These are phyloP conservation scores for Rhynchonema sp. DNA, from an alignment of 2,888 invertebrate genomes.

Conservation along the genomic window DNA sequence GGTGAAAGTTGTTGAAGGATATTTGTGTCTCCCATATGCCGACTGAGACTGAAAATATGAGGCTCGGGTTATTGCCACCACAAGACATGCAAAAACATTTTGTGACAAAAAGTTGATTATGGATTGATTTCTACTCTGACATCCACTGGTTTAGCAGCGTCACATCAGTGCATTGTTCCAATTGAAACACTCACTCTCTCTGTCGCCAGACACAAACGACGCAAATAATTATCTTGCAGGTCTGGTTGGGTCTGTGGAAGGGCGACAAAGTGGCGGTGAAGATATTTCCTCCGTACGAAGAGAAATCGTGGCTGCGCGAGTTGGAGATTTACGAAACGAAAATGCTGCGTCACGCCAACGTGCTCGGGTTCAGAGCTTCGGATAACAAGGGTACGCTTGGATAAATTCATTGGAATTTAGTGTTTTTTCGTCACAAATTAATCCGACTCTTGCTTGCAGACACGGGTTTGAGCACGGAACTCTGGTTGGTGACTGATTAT, in stretches of 20 bases:
- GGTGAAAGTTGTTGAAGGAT: neutral
- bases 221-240: too few species aligned
- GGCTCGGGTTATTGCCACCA: too few species aligned
- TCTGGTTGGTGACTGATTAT: constrained; percentile 94
- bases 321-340: constrained; percentile 96
- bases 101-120: too few species aligned
- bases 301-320: constrained; percentile 90
- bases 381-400: constrained; percentile 71
- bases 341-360: constrained; percentile 91
- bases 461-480: constrained; percentile 90
- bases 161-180: too few species aligned
- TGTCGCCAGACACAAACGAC: too few species aligned
- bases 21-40: neutral
- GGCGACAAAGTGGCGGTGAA: constrained; percentile 96
- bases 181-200: too few species aligned
- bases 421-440: neutral
- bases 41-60: neutral
- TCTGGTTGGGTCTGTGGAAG: constrained; percentile 86
- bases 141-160: too few species aligned
- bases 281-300: constrained; percentile 80
- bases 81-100: too few species aligned
- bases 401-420: neutral
- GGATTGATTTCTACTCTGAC: too few species aligned
- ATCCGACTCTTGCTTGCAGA: constrained; percentile 44
- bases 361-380: constrained; percentile 91